Conservation (phyloP, 2,888 invertebrate genomes). For the Apamea anceps region DNA sequence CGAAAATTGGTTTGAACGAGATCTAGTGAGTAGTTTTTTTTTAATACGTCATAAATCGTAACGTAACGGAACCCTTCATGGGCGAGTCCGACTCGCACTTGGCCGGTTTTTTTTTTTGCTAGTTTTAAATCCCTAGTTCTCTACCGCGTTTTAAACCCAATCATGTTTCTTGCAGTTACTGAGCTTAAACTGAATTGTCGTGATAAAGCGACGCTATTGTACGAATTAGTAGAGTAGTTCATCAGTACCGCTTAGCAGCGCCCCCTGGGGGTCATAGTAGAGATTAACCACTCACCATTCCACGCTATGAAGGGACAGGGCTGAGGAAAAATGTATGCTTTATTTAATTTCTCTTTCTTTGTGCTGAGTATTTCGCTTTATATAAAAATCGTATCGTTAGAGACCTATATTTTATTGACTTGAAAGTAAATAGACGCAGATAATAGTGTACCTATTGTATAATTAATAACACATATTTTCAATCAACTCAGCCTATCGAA, state of each 20-base stretch:
- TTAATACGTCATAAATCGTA: no score
- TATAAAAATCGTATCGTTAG: not conserved
- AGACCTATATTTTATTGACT: not conserved
- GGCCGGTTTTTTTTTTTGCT: no score
- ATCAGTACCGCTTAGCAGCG: slow-evolving; percentile 48
- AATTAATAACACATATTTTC: not conserved
- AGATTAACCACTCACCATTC: slow-evolving; percentile 48
- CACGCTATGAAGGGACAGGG: not conserved
- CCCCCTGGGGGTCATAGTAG: slow-evolving; percentile 24
- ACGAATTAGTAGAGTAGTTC: slow-evolving; percentile 46
- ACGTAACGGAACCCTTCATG: no score
- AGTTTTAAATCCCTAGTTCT: not conserved
- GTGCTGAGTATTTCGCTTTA: not conserved
- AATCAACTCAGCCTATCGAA: not conserved
- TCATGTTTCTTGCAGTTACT: slow-evolving; percentile 16
- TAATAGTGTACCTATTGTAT: not conserved
- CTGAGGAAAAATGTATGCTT: not conserved
- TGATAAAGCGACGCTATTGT: slow-evolving; percentile 48
- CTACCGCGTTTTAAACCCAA: slow-evolving; percentile 26
- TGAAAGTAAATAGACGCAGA: not conserved
- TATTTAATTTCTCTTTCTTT: not conserved
- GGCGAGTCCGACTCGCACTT: no score
- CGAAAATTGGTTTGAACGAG: no score
- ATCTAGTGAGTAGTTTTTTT: no score
- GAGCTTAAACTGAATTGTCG: slow-evolving; percentile 26